Percentiles rank a stretch among this genome's conserved stretches.
Conservation (phyloP, 2,888 invertebrate species). For the Cryptophagus acutangulus region DNA sequence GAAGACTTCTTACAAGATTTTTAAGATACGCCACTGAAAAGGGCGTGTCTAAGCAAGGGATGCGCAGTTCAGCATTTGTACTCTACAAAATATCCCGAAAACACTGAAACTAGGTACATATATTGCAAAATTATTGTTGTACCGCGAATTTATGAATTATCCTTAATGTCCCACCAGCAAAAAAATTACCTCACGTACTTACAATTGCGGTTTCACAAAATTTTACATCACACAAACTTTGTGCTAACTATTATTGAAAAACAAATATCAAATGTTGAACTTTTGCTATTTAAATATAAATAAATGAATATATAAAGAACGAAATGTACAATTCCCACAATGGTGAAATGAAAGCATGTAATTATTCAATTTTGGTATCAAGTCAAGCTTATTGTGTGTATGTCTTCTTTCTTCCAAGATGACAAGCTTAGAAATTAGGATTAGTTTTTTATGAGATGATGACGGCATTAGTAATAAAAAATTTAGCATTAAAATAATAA, state of each 20-base stretch:
- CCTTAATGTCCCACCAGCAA: neutral
- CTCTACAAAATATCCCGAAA: no score
- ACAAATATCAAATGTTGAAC: neutral
- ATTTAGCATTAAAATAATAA: no score
- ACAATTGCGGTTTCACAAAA: neutral
- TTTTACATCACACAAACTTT: no score
- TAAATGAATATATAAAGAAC: neutral
- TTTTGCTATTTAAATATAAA: neutral
- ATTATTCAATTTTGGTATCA: constrained; percentile 8
- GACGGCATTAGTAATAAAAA: no score
- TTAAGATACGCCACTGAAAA: no score
- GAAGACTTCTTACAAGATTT: no score
- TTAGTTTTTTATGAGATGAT: no score
- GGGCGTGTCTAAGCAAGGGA: no score
- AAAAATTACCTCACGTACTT: neutral
- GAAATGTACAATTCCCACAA: constrained; percentile 5
- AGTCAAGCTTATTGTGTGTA: neutral
- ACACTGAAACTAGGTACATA: no score
- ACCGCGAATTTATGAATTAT: no score
- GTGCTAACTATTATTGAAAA: neutral
- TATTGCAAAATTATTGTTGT: no score
- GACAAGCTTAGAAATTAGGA: neutral
- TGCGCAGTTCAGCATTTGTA: no score
- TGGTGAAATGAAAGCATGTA: constrained; percentile 10
- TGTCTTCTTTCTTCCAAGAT: neutral